A percentile compares a stretch with the other conserved stretches of the same genome.
Conservation (phyloP, 2,888 invertebrate genomes). For the Epistrophe eligans region DNA sequence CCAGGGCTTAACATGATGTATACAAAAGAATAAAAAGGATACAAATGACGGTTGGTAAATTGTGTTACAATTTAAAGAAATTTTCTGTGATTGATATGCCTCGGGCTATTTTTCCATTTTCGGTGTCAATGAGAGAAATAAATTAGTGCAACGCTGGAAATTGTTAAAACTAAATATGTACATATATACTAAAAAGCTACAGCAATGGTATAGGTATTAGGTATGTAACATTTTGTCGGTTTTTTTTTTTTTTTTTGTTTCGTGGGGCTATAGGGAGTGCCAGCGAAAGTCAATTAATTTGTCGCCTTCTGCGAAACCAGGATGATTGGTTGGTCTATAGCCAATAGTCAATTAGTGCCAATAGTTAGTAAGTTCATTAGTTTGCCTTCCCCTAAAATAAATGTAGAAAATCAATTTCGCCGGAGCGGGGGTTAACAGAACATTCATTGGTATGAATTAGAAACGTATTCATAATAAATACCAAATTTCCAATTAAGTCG, state of each 20-base stretch:
- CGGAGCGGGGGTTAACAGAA: neutral
- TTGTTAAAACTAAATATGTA: neutral
- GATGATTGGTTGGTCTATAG: neutral
- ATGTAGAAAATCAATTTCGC: neutral
- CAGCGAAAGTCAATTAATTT: conserved; percentile 1
- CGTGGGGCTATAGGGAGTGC: neutral
- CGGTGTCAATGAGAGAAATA: neutral
- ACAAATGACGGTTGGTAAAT: neutral
- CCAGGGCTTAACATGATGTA: neutral
- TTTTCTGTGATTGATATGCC: neutral
- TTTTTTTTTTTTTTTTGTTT: no score
- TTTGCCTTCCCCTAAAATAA: neutral
- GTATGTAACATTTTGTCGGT: no score
- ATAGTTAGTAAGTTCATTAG: neutral
- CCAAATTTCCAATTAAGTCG: neutral
- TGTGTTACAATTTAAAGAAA: neutral
- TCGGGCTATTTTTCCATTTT: no score
- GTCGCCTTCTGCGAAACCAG: neutral
- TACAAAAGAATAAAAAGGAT: no score
- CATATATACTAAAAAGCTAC: neutral
- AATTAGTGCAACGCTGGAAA: neutral
- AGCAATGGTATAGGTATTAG: no score
- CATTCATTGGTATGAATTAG: neutral
- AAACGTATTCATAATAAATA: neutral
- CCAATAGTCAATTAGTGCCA: neutral